Evolutionary conservation across 2,888 invertebrate genomes (phyloP).

Genomic region (Athetis lepigone): DNA sequence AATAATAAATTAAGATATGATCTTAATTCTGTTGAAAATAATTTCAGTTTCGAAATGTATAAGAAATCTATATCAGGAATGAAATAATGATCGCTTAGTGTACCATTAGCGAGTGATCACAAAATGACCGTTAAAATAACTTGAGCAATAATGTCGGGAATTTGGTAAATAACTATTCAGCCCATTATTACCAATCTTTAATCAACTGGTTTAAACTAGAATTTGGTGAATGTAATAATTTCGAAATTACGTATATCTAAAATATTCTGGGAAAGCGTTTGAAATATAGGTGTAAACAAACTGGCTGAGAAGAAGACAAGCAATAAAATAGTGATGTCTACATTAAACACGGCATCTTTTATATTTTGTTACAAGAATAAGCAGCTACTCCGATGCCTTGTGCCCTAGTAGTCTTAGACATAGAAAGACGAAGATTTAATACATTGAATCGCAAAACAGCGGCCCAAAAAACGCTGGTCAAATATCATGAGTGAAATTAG

Average conservation of each 20-base stretch:
- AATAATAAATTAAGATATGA: neutral
- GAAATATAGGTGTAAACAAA: neutral
- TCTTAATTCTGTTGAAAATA: neutral
- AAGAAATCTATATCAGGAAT: slow-evolving; percentile 2
- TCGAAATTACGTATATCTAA: neutral
- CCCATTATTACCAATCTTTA: slow-evolving; percentile 1
- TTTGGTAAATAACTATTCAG: neutral
- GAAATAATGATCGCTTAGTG: neutral
- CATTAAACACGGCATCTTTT: neutral
- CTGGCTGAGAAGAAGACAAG: neutral
- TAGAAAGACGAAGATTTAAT: neutral
- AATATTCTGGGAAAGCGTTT: neutral
- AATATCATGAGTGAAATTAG: slow-evolving; percentile 24
- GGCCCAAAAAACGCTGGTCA: neutral
- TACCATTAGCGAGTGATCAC: neutral
- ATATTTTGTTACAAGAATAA: neutral
- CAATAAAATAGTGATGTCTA: neutral
- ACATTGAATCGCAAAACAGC: slow-evolving; percentile 1
- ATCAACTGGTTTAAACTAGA: neutral
- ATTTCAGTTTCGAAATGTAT: slow-evolving; percentile 1
- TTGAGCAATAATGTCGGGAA: neutral
- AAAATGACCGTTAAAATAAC: slow-evolving; percentile 6
- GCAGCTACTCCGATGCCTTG: neutral
- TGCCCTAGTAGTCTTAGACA: too few relatives aligned
- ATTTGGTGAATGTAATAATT: neutral